These are phyloP conservation scores for Thamnaconus septentrionalis DNA, from an alignment of 2,113 vertebrate species.

Conservation along the genomic window DNA sequence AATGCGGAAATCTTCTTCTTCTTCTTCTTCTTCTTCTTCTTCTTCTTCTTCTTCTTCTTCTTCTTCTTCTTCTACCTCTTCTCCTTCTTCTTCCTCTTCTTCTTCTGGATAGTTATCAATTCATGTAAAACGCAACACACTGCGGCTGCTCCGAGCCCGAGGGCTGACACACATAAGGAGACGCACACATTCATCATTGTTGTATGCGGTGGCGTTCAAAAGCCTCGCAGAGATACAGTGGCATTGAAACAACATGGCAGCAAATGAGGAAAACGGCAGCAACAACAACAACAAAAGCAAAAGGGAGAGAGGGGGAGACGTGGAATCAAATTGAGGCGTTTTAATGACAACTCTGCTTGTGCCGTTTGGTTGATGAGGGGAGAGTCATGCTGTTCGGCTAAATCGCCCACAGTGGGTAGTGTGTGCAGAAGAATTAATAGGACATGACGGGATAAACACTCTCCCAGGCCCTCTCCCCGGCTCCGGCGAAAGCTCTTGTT, in stretches of 20 bases:
- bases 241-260: slow-evolving; percentile 13
- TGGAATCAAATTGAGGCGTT: slow-evolving; percentile 20
- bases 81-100: not conserved
- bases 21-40: not conserved
- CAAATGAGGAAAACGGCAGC: not conserved
- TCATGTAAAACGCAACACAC: not conserved
- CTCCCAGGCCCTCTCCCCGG: slow-evolving; percentile 43
- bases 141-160: no score
- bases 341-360: slow-evolving; percentile 38
- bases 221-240: slow-evolving; percentile 2
- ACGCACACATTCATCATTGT: no score
- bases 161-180: no score
- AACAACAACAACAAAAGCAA: no score
- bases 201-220: not conserved
- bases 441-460: slow-evolving; percentile 61
- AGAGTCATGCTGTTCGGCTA: slow-evolving; percentile 48
- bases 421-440: slow-evolving; percentile 57
- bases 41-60: no score
- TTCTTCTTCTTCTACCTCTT: no score
- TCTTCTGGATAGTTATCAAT: not conserved
- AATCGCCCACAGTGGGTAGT: slow-evolving; percentile 46
- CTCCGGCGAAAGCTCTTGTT: slow-evolving; percentile 11
- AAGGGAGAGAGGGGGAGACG: not conserved
- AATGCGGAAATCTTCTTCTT: not conserved
- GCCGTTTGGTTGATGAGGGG: slow-evolving; percentile 44